phyloP scores from a whole-genome alignment of 2,888 invertebrate genomes.

The Pinctada fucata region DNA sequence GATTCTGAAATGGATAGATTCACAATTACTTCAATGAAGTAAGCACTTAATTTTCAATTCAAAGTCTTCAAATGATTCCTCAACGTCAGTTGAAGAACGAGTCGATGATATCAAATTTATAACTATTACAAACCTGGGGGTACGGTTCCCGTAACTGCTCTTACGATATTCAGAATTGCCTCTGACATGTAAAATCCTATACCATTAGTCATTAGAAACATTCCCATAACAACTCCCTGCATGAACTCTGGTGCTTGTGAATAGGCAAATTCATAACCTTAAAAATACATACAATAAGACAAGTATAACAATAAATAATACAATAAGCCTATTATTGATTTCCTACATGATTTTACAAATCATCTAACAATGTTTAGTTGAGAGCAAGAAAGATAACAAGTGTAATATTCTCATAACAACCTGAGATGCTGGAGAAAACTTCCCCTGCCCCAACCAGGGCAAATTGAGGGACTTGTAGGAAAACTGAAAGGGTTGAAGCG shows the following conservation, averaged over 20 bases:
- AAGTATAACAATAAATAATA: not conserved
- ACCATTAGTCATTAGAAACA: constrained; percentile 68
- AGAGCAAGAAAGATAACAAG: not conserved
- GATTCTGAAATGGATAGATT: constrained; percentile 49
- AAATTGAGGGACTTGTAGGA: constrained; percentile 69
- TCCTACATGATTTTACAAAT: too few relatives aligned
- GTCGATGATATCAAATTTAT: too few relatives aligned
- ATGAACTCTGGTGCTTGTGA: constrained; percentile 68
- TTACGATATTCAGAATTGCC: constrained; percentile 62
- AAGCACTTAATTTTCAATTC: too few relatives aligned
- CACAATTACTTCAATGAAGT: too few relatives aligned
- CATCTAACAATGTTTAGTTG: too few relatives aligned
- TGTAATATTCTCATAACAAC: constrained; percentile 44
- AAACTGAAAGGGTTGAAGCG: constrained; percentile 65
- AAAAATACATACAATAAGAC: constrained; percentile 20
- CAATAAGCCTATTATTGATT: too few relatives aligned
- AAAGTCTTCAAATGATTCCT: too few relatives aligned
- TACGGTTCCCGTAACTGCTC: constrained; percentile 29
- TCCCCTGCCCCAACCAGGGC: constrained; percentile 70
- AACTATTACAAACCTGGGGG: constrained; percentile 10
- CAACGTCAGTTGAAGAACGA: too few relatives aligned
- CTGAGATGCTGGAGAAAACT: constrained; percentile 69
- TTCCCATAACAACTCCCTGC: constrained; percentile 70
- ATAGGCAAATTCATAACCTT: constrained; percentile 72
- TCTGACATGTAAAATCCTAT: constrained; percentile 68